Evolutionary conservation across 2,888 invertebrate genomes (phyloP).

Genomic region (Chelonus formosanus): DNA sequence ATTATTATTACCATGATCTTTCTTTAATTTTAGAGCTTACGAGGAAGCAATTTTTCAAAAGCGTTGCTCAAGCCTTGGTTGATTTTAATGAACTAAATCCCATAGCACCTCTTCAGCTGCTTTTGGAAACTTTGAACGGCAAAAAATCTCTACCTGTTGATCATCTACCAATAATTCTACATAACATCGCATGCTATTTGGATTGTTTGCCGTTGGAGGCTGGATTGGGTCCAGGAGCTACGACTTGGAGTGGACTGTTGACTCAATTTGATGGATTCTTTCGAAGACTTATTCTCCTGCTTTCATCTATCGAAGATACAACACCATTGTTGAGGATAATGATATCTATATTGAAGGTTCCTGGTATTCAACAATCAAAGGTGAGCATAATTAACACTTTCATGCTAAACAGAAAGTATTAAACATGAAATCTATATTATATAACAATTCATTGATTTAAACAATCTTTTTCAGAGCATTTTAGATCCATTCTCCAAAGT

Average conservation of each 20-base stretch:
- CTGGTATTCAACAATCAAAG: slow-evolving; percentile 83
- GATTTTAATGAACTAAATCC: slow-evolving; percentile 97
- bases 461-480: slow-evolving; percentile 71
- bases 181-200: slow-evolving; percentile 93
- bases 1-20: slow-evolving; percentile 1
- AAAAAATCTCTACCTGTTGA: slow-evolving; percentile 79
- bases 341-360: slow-evolving; percentile 82
- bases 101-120: slow-evolving; percentile 89
- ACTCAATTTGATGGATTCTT: slow-evolving; percentile 88
- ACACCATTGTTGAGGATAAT: slow-evolving; percentile 79
- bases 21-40: slow-evolving; percentile 69
- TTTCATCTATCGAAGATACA: slow-evolving; percentile 76
- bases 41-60: slow-evolving; percentile 89
- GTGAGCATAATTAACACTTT: slow-evolving; percentile 62
- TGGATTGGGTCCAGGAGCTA: slow-evolving; percentile 73
- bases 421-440: background rate
- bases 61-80: slow-evolving; percentile 89
- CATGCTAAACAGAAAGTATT: too few relatives aligned
- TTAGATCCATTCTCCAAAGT: slow-evolving; percentile 97
- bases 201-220: slow-evolving; percentile 90
- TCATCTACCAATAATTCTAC: slow-evolving; percentile 79
- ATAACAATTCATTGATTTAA: background rate
- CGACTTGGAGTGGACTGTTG: slow-evolving; percentile 82
- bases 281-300: slow-evolving; percentile 76
- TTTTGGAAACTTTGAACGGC: slow-evolving; percentile 84